phyloP scores from a whole-genome alignment of 2,888 invertebrate genomes.

The Gymnosoma rotundatum region DNA sequence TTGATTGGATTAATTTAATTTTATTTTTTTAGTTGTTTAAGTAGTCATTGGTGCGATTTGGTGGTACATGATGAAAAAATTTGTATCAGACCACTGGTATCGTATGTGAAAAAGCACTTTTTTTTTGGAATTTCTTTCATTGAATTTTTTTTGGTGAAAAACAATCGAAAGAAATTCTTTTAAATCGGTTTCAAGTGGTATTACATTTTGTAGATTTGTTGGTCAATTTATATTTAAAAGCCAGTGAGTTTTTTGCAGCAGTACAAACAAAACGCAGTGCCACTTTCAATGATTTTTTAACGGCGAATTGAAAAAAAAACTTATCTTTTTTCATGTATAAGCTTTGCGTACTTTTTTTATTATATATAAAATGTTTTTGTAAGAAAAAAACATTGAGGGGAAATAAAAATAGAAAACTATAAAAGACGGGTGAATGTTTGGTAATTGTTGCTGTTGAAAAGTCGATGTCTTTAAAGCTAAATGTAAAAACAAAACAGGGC shows the following conservation, averaged over 20 bases:
- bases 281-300: conserved; percentile 65
- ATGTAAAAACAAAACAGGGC: not conserved
- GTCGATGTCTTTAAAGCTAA: not conserved
- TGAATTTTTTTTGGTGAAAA: conserved; percentile 65
- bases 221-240: conserved; percentile 30
- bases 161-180: conserved; percentile 68
- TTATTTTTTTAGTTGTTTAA: conserved; percentile 40
- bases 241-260: conserved; percentile 37
- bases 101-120: conserved; percentile 83
- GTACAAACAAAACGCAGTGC: conserved; percentile 67
- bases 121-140: conserved; percentile 69
- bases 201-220: conserved; percentile 63
- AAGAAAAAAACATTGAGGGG: conserved; percentile 1
- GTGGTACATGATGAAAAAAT: conserved; percentile 83
- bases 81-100: conserved; percentile 83
- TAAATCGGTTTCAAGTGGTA: conserved; percentile 69
- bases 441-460: not conserved
- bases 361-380: conserved; percentile 25
- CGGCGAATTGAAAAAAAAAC: conserved; percentile 44
- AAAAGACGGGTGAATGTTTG: not conserved
- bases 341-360: conserved; percentile 63
- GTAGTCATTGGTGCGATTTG: conserved; percentile 78
- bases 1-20: conserved; percentile 10
- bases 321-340: conserved; percentile 44
- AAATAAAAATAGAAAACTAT: not conserved